These are phyloP conservation scores for Dioctria rufipes DNA, from an alignment of 2,888 invertebrate species.

Conservation along the genomic window DNA sequence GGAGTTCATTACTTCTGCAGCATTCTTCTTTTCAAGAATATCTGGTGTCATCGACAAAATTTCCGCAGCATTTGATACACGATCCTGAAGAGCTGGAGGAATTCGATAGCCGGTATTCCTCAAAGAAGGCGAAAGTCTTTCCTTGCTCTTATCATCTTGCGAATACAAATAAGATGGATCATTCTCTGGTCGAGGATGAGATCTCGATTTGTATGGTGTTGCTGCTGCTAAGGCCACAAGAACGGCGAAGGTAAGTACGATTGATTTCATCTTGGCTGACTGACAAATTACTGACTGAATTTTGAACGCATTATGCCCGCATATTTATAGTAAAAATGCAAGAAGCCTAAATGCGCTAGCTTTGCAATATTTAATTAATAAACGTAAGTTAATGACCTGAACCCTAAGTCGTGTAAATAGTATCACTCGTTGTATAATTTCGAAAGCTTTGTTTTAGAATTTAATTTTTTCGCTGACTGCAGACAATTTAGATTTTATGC, in stretches of 20 bases:
- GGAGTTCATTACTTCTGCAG: background rate
- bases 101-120: background rate
- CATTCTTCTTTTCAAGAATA: background rate
- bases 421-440: background rate
- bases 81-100: background rate
- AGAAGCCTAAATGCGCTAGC: background rate
- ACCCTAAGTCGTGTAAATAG: background rate
- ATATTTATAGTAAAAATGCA: background rate
- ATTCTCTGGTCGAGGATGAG: constrained; percentile 2
- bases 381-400: background rate
- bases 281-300: constrained; percentile 3
- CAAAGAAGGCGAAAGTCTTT: background rate
- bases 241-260: background rate
- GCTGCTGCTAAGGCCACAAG: background rate
- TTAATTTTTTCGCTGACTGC: no score
- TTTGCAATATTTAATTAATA: background rate
- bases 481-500: no score
- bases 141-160: background rate
- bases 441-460: background rate
- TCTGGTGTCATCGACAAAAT: constrained; percentile 16
- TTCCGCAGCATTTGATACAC: constrained; percentile 22
- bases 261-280: background rate
- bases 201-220: background rate
- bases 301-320: background rate
- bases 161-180: background rate